Percentiles rank a stretch among this genome's conserved stretches.
phyloP scores from a whole-genome alignment of 2,113 vertebrate species.

The Ptychochromis oligacanthus region DNA sequence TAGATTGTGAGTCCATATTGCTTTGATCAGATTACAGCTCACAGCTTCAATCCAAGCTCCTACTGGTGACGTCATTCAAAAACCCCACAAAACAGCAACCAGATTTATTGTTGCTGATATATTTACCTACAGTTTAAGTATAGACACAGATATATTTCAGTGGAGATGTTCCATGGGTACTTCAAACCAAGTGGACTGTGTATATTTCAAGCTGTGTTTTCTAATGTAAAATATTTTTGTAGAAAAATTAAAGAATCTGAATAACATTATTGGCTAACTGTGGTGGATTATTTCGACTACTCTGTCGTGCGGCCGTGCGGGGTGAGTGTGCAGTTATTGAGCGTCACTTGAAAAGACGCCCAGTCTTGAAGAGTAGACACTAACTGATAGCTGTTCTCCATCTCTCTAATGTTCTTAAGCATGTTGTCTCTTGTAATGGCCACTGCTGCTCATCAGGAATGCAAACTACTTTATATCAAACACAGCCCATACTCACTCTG shows the following conservation, averaged over 20 bases:
- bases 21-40: slow-evolving; percentile 34
- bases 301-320: neutral
- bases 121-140: slow-evolving; percentile 76
- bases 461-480: neutral
- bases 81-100: slow-evolving; percentile 47
- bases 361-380: slow-evolving; percentile 17
- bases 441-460: slow-evolving; percentile 23
- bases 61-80: slow-evolving; percentile 19
- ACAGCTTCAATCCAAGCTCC: neutral
- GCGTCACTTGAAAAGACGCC: slow-evolving; percentile 4
- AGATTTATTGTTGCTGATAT: slow-evolving; percentile 63
- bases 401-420: slow-evolving; percentile 23
- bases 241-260: slow-evolving; percentile 61
- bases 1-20: slow-evolving; percentile 50
- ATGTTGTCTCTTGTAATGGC: slow-evolving; percentile 25
- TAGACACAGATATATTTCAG: slow-evolving; percentile 78
- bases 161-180: slow-evolving; percentile 63
- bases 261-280: slow-evolving; percentile 16
- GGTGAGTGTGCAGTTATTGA: slow-evolving; percentile 20
- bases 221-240: slow-evolving; percentile 84
- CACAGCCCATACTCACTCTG: neutral
- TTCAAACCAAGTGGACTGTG: slow-evolving; percentile 61
- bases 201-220: slow-evolving; percentile 82
- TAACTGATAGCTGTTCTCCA: slow-evolving; percentile 18
- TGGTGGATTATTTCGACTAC: slow-evolving; percentile 2